Evolutionary conservation across 2,888 invertebrate genomes (phyloP).

Genomic region (Acanthoscelides obtectus): DNA sequence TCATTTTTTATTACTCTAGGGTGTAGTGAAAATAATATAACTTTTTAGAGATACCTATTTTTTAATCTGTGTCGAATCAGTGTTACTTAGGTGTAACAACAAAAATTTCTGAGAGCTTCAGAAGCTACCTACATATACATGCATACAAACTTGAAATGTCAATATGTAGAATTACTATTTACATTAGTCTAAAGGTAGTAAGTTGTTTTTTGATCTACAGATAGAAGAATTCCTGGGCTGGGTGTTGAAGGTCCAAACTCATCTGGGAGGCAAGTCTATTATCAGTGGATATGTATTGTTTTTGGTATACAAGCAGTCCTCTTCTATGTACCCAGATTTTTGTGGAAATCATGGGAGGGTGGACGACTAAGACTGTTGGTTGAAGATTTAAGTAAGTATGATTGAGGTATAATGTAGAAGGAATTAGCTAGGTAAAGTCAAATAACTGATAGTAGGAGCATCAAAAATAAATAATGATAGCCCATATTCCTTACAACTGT

Average conservation of each 20-base stretch:
- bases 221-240: constrained; percentile 16
- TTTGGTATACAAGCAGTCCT: constrained; percentile 62
- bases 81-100: too few species aligned
- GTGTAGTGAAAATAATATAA: too few species aligned
- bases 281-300: constrained; percentile 70
- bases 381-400: constrained; percentile 52
- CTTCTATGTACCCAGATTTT: constrained; percentile 65
- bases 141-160: too few species aligned
- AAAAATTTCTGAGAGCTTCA: too few species aligned
- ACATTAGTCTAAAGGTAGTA: too few species aligned
- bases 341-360: constrained; percentile 71
- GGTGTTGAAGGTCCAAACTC: constrained; percentile 30
- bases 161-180: too few species aligned
- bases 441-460: background rate
- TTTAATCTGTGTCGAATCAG: too few species aligned
- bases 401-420: background rate
- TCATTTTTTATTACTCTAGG: too few species aligned
- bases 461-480: too few species aligned
- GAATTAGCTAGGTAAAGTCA: background rate
- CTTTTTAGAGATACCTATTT: too few species aligned
- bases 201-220: constrained; percentile 12
- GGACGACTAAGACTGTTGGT: constrained; percentile 58
- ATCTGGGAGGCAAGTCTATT: constrained; percentile 59
- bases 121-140: too few species aligned
- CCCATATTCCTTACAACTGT: too few species aligned